phyloP scores from a whole-genome alignment of 2,113 vertebrate species.

The Brachyistius frenatus region DNA sequence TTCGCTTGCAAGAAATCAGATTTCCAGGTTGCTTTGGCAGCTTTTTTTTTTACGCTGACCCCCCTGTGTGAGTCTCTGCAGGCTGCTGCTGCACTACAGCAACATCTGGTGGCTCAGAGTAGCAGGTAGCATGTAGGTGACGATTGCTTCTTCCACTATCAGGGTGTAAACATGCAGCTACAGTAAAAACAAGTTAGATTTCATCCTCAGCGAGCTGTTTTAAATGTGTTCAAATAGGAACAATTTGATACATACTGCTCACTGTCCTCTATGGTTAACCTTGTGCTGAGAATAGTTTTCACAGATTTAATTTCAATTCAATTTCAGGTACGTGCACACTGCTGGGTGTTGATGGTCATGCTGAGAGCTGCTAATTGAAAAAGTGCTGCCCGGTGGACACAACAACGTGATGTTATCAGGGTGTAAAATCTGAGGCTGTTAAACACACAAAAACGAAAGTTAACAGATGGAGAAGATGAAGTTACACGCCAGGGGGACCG shows the following conservation, averaged over 20 bases:
- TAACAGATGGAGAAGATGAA: slow-evolving; percentile 27
- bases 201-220: neutral
- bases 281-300: neutral
- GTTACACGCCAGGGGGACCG: neutral
- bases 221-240: neutral
- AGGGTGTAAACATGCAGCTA: slow-evolving; percentile 1
- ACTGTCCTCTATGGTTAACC: neutral
- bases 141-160: slow-evolving; percentile 1
- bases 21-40: slow-evolving; percentile 7
- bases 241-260: neutral
- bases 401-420: slow-evolving; percentile 9
- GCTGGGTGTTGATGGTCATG: slow-evolving; percentile 49
- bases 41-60: neutral
- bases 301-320: slow-evolving; percentile 23
- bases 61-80: neutral
- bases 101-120: slow-evolving; percentile 68
- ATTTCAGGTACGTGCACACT: slow-evolving; percentile 24
- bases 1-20: neutral
- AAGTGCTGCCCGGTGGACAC: slow-evolving; percentile 40
- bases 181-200: neutral
- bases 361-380: slow-evolving; percentile 74
- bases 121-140: slow-evolving; percentile 5
- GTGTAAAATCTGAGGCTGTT: slow-evolving; percentile 23
- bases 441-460: slow-evolving; percentile 11
- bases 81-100: slow-evolving; percentile 48